phyloP scores from a whole-genome alignment of 2,888 invertebrate species.

The Steinernema carpocapsae region DNA sequence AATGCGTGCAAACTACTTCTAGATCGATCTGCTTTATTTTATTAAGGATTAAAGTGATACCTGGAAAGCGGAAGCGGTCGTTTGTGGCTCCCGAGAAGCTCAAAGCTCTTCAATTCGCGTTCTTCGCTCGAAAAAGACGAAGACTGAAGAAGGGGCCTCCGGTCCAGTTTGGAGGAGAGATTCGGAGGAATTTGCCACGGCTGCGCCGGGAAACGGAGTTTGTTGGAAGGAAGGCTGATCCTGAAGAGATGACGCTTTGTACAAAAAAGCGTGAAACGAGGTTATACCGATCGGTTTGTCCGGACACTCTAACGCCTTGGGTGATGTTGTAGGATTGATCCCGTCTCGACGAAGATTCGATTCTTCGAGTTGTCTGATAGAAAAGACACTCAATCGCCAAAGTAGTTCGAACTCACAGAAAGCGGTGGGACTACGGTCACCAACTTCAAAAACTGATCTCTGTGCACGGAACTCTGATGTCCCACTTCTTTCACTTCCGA shows the following conservation, averaged over 20 bases:
- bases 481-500: constrained; percentile 32
- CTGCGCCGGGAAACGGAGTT: constrained; percentile 60
- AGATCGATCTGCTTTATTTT: too few relatives aligned
- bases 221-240: constrained; percentile 22
- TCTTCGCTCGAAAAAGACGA: background rate
- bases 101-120: background rate
- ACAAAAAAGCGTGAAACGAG: too few relatives aligned
- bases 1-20: too few relatives aligned
- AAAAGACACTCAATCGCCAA: background rate
- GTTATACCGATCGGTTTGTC: constrained; percentile 2
- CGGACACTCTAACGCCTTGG: constrained; percentile 8
- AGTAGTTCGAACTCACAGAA: background rate
- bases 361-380: background rate
- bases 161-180: background rate
- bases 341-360: background rate
- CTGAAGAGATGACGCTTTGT: background rate
- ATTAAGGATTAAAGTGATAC: too few relatives aligned
- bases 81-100: background rate
- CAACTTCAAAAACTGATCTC: constrained; percentile 40
- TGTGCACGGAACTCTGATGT: constrained; percentile 20
- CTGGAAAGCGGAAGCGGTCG: background rate
- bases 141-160: background rate
- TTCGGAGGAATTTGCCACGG: constrained; percentile 61
- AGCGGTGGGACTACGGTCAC: constrained; percentile 46
- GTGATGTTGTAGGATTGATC: constrained; percentile 1